phyloP scores from a whole-genome alignment of 2,888 invertebrate genomes.

The Eristalinus aeneus region DNA sequence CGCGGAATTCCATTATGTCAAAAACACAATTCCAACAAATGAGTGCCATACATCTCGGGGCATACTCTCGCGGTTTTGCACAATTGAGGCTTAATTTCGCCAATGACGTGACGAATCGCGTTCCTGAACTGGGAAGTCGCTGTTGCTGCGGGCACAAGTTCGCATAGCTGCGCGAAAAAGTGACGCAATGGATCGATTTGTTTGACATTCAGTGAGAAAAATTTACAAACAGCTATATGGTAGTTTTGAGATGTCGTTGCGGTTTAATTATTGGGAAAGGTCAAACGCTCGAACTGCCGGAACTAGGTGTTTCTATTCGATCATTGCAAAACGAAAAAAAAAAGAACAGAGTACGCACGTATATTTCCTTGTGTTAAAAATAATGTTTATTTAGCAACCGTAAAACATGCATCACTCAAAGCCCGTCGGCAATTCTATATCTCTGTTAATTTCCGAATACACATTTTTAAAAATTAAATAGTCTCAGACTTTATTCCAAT shows the following conservation, averaged over 20 bases:
- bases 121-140: neutral
- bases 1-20: neutral
- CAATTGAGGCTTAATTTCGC: neutral
- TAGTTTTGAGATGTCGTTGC: neutral
- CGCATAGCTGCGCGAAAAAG: neutral
- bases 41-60: neutral
- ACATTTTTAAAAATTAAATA: no score
- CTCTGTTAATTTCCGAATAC: no score
- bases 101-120: neutral
- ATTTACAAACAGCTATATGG: neutral
- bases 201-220: neutral
- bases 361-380: no score
- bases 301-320: no score
- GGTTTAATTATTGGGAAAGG: neutral
- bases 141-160: neutral
- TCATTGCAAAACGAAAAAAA: no score
- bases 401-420: no score
- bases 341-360: no score
- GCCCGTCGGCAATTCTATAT: no score
- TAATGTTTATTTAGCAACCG: no score
- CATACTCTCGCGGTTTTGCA: neutral
- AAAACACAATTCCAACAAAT: neutral
- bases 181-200: neutral
- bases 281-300: no score
- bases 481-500: no score